phyloP scores from a whole-genome alignment of 2,797 vertebrate species.

The Neosalanx taihuensis region DNA sequence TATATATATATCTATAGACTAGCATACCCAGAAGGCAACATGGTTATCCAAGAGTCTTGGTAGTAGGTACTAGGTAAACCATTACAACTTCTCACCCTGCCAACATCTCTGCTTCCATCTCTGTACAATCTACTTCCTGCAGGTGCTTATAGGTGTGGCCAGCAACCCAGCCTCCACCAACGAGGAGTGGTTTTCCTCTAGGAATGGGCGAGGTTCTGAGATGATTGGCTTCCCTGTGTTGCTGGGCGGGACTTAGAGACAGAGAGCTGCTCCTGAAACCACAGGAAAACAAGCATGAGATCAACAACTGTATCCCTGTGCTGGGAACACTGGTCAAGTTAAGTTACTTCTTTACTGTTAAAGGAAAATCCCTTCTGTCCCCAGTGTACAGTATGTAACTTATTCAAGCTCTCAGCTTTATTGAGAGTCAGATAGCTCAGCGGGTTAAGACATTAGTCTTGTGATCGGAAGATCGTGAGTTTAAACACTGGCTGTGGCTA shows the following conservation, averaged over 20 bases:
- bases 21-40: too few species aligned
- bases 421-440: too few species aligned
- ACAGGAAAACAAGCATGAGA: background rate
- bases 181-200: constrained; percentile 67
- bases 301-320: too few species aligned
- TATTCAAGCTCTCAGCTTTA: too few species aligned
- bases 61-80: constrained; percentile 24
- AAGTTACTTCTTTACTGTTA: too few species aligned
- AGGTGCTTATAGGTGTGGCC: constrained; percentile 74
- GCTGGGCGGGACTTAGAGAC: constrained; percentile 66
- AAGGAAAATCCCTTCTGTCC: too few species aligned
- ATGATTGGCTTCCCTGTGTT: constrained; percentile 55
- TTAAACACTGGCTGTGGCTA: too few species aligned
- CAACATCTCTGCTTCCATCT: constrained; percentile 58
- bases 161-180: constrained; percentile 59
- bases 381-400: too few species aligned
- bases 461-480: too few species aligned
- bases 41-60: background rate
- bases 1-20: too few species aligned
- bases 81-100: constrained; percentile 59
- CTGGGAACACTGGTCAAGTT: too few species aligned
- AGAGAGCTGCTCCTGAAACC: constrained; percentile 69
- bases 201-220: constrained; percentile 71
- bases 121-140: constrained; percentile 68
- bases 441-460: too few species aligned